These are phyloP conservation scores for Chrysemys picta DNA, from an alignment of 2,113 vertebrate genomes.

Conservation along the genomic window DNA sequence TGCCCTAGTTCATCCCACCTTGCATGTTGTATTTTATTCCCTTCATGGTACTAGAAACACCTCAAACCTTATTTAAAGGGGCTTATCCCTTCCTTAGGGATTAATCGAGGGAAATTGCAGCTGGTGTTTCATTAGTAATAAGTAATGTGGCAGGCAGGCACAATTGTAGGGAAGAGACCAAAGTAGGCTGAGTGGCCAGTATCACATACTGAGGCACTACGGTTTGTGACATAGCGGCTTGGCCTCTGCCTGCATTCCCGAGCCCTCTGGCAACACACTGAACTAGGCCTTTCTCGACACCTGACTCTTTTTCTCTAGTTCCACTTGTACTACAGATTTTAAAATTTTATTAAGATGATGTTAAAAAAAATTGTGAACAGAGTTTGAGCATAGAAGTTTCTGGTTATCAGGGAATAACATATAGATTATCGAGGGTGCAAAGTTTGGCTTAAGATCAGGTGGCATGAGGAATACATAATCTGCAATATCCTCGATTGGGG, in stretches of 20 bases:
- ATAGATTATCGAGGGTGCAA: too few species aligned
- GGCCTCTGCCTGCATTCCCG: accelerated
- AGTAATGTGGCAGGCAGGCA: background rate
- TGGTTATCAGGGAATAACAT: too few species aligned
- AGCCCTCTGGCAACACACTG: background rate
- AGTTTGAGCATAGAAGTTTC: too few species aligned
- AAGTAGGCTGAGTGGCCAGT: background rate
- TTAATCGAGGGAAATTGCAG: background rate
- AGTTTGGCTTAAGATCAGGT: too few species aligned
- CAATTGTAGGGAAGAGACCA: background rate
- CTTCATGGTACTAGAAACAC: accelerated
- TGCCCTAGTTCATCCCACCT: background rate
- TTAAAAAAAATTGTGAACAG: too few species aligned
- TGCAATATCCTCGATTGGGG: too few species aligned
- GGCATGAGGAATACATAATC: too few species aligned
- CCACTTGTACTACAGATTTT: background rate
- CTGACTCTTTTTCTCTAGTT: background rate
- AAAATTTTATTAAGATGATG: too few species aligned
- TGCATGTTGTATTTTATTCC: background rate
- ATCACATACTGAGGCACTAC: background rate
- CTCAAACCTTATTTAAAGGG: background rate
- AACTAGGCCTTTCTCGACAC: background rate
- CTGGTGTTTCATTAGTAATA: accelerated
- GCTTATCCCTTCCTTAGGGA: background rate
- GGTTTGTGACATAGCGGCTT: background rate